Conservation (phyloP, 2,113 vertebrate genomes). For the Petaurus breviceps region DNA sequence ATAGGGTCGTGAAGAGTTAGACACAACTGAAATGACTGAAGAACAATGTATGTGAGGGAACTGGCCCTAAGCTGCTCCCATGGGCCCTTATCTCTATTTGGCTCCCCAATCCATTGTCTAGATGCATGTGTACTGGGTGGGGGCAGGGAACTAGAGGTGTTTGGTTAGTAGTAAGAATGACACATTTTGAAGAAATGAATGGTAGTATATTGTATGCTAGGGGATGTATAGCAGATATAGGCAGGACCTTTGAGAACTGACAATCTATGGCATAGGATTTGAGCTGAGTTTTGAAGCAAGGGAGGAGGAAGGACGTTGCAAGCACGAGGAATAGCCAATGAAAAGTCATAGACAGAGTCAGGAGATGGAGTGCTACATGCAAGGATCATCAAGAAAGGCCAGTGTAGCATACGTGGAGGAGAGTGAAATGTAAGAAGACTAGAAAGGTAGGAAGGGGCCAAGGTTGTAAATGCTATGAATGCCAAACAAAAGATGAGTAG, state of each 20-base stretch:
- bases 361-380: not conserved
- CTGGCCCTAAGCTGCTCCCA: too few relatives aligned
- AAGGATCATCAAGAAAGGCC: not conserved
- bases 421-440: not conserved
- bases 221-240: not conserved
- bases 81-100: not conserved
- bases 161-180: too few relatives aligned
- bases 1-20: not conserved
- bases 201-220: not conserved
- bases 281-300: not conserved
- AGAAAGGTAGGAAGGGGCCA: not conserved
- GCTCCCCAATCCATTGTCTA: not conserved
- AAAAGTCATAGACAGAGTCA: not conserved
- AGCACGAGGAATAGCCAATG: not conserved
- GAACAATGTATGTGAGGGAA: not conserved
- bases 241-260: not conserved
- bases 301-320: not conserved
- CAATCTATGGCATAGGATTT: not conserved
- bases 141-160: not conserved
- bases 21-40: not conserved
- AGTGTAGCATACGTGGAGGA: not conserved
- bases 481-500: not conserved
- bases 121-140: not conserved
- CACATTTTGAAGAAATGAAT: not conserved
- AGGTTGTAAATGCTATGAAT: not conserved